phyloP scores from a whole-genome alignment of 2,113 vertebrate genomes.

The Sula dactylatra region DNA sequence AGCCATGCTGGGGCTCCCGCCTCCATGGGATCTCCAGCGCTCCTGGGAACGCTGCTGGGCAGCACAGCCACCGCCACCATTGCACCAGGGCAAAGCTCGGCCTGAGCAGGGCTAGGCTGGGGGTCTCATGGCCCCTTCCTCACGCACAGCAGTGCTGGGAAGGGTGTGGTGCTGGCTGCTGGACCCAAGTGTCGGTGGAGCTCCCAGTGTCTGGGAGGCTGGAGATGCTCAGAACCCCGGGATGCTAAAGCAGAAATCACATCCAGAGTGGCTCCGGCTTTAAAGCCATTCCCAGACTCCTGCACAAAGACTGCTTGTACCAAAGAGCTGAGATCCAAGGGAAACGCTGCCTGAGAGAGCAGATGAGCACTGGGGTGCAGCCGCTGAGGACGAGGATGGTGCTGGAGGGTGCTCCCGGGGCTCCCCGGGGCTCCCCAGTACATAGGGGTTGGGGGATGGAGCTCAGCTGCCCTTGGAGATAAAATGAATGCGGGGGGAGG shows the following conservation, averaged over 20 bases:
- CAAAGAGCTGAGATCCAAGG: neutral
- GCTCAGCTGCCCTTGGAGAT: neutral
- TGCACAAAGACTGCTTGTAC: fast-evolving
- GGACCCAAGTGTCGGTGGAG: fast-evolving
- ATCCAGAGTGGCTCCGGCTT: neutral
- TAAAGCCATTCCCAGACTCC: neutral
- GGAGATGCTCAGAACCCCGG: neutral
- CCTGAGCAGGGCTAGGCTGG: no score
- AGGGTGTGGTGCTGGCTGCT: fast-evolving
- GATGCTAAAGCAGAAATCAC: neutral
- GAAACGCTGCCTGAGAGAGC: fast-evolving
- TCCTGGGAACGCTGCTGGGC: neutral
- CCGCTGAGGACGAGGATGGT: neutral
- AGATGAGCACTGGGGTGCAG: fast-evolving
- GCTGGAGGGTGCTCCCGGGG: neutral
- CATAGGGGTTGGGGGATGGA: neutral
- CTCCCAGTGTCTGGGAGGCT: fast-evolving
- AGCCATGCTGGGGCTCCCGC: neutral
- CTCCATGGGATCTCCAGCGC: fast-evolving
- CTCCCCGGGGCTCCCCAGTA: neutral
- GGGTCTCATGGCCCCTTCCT: neutral
- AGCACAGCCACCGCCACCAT: fast-evolving
- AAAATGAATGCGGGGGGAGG: neutral
- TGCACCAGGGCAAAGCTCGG: neutral
- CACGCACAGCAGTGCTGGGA: fast-evolving